Evolutionary conservation across 2,888 invertebrate genomes (phyloP), one percentile per base, ranked within the genome.

Genomic region (Rhabditoides inermis): DNA sequence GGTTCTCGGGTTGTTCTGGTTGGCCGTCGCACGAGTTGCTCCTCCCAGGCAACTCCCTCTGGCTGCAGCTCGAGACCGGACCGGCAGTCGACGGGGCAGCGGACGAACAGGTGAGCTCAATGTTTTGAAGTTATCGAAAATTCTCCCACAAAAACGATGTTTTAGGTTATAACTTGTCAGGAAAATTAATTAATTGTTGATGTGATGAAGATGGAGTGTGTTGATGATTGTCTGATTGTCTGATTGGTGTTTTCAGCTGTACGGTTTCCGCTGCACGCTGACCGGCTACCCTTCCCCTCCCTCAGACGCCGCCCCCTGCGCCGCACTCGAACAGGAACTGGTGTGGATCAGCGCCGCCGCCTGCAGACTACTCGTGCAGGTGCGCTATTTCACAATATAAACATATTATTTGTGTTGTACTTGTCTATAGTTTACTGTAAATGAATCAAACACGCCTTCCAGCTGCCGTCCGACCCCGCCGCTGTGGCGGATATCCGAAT

Each of bases 11-110:
- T 18, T 49, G 51, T 2, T 53, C 42, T 7, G 61, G 59, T 28
- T 95, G 94, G 92, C 88, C 92, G 0, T 86, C 86, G 70, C 86
- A 71, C 46, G 76, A 77, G 22, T 49, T 76, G 22, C 49, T 75
- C 7, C 47, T 76, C 6, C 76, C 76, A n/a, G 76, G 76, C 7
- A 90, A 91, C 77, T 88, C 90, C 80, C 86, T 94, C 0, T 85
- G 91, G 70, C 91, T 95, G 78, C 90, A 91, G 0, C 77, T 98
- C 75, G 94, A 95, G 80, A 92, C 94, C 0, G 89, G 92, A 1
- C 45, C 57, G 2, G 49, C 54, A 20, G 63, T 65, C 7, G 69
- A 69, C 25, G 65, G 65, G 22, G 61, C 60, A 18, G 51, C 58
- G 3, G 37, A 51, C 0, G 60, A 64, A 20, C 64, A 60, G 50